Evolutionary conservation across 1,140 invertebrate species (phyloP), one percentile per base, ranked within the genome.

Genomic region (Mylabris phalerata): DNA sequence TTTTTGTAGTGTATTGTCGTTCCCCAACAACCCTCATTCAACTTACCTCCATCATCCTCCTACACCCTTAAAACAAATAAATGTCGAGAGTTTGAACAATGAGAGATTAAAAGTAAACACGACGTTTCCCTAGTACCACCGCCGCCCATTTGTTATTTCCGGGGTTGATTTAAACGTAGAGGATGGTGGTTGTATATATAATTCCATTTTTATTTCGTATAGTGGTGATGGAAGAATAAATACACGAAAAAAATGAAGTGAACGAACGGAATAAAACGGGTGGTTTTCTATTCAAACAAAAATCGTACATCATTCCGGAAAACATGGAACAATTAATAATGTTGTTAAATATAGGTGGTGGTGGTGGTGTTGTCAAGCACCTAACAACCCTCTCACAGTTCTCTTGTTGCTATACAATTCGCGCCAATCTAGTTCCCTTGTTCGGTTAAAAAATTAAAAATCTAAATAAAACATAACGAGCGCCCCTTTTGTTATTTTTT

Each of bases 21-120:
- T 49, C 38, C 19, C 26, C 11, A 42, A 42, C 42, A 26, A 39
- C n/a, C 11, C 39, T 5, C 13, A 42, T n/a, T 42, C 5, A 3
- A 4, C 32, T 5, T 32, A 4, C 32, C 32, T 32, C 32, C 32
- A 32, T 32, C 32, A 32, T 4, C 32, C 41, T 50, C 52, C 51
- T 47, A 62, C 59, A 60, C 51, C 32, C 39, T 59, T 50, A 66
- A 66, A 66, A 62, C 63, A 63, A 67, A 65, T 65, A 67, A 62
- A 63, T 56, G 63, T 59, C 64, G 51, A 56, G 64, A 65, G 67
- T 67, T 67, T 64, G 68, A 66, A 70, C 65, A 68, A 70, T 70
- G 68, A 64, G 63, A 68, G 65, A 70, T 70, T 70, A 68, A 70
- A 70, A 65, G 68, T 70, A 70, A 70, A 70, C 66, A 70, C 48